Percentiles rank a stretch among this genome's conserved stretches.
Conservation (phyloP, 2,113 vertebrate species). For the Microcebus tavaratra region DNA sequence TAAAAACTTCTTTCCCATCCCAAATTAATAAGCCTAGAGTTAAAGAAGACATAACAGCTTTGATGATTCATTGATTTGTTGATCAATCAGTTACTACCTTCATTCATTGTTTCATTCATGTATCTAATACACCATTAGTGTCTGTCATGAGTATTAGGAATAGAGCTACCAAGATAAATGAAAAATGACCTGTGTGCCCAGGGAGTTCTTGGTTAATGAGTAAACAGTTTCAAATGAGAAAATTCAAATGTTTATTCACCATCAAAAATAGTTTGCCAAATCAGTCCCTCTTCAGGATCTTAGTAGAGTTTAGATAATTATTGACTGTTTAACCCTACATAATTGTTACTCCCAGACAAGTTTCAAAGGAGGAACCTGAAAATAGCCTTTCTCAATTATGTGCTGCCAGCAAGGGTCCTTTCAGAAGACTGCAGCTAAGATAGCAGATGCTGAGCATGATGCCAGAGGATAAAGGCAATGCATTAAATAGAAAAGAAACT, state of each 20-base stretch:
- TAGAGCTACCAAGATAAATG: neutral
- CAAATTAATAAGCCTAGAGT: neutral
- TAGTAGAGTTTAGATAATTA: neutral
- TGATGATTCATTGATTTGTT: neutral
- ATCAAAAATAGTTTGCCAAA: neutral
- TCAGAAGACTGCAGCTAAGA: accelerated
- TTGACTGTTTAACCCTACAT: neutral
- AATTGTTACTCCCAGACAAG: neutral
- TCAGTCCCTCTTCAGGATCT: neutral
- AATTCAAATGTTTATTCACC: neutral
- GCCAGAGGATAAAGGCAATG: neutral
- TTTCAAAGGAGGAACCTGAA: neutral
- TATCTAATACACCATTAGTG: neutral
- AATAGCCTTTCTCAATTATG: accelerated
- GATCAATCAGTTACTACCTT: neutral
- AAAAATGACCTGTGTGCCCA: neutral
- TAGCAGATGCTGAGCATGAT: neutral
- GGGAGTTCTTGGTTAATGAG: neutral
- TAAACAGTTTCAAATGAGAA: neutral
- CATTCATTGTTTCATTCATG: neutral
- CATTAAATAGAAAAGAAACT: neutral
- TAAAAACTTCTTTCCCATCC: neutral
- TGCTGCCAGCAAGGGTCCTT: neutral
- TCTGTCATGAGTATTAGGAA: neutral
- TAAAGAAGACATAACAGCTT: neutral